These are phyloP conservation scores for Bimastos eiseni DNA, from an alignment of 2,888 invertebrate genomes.

Conservation along the genomic window DNA sequence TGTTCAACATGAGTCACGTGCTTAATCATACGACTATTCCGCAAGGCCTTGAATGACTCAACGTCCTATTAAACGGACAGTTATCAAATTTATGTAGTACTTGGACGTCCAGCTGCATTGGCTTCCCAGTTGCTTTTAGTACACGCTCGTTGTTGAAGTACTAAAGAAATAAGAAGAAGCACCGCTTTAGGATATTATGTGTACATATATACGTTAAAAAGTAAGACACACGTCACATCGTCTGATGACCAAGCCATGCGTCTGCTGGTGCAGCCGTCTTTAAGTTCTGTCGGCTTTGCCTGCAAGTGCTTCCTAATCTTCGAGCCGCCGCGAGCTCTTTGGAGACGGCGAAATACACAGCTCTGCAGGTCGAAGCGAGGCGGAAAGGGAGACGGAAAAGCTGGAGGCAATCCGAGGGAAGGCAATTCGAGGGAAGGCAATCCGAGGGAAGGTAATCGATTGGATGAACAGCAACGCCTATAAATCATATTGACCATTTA, in stretches of 20 bases:
- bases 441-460: not conserved
- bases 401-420: not conserved
- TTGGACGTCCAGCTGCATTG: no score
- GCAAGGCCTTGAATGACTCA: not conserved
- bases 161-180: not conserved
- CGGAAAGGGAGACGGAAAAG: not conserved
- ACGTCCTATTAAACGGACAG: not conserved
- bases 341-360: not conserved
- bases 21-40: no score
- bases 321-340: not conserved
- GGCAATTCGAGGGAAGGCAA: not conserved
- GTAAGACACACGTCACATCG: not conserved
- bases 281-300: not conserved
- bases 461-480: slow-evolving; percentile 4
- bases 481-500: slow-evolving; percentile 5
- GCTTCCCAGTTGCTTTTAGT: no score
- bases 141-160: not conserved
- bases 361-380: not conserved
- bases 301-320: slow-evolving; percentile 13
- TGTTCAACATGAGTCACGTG: no score
- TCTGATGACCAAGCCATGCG: not conserved
- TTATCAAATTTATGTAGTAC: no score
- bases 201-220: not conserved
- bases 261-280: not conserved
- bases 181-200: not conserved